A percentile compares a stretch with the other conserved stretches of the same genome.
Evolutionary conservation across 2,113 vertebrate species (phyloP).

Genomic region (Petaurus breviceps): DNA sequence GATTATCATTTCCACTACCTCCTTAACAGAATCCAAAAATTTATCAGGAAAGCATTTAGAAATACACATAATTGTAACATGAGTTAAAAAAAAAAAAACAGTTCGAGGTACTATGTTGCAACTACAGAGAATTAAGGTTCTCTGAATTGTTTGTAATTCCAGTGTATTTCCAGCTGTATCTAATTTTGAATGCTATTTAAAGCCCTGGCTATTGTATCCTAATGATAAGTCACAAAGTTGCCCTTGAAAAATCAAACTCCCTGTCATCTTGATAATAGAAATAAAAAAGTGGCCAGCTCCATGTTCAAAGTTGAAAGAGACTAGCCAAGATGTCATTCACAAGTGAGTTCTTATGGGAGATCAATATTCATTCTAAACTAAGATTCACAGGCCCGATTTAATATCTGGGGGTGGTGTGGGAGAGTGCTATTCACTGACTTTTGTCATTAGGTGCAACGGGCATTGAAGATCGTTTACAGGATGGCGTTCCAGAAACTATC

Average conservation of each 20-base stretch:
- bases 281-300: not conserved
- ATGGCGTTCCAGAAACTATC: slow-evolving; percentile 96
- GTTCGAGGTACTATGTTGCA: not conserved
- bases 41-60: not conserved
- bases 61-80: not conserved
- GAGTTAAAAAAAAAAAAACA: not conserved
- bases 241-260: not conserved
- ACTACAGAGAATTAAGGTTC: not conserved
- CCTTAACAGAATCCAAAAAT: not conserved
- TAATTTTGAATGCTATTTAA: not conserved
- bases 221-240: not conserved
- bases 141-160: not conserved
- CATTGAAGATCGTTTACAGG: slow-evolving; percentile 96
- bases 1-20: not conserved
- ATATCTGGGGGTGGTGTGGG: fast-evolving
- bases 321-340: not conserved
- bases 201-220: not conserved
- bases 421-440: not conserved
- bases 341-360: not conserved
- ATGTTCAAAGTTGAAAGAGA: not conserved
- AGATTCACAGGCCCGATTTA: not conserved
- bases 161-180: not conserved
- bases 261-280: not conserved
- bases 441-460: slow-evolving; percentile 91
- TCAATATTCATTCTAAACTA: not conserved